These are phyloP conservation scores for Hydraecia micacea DNA, from an alignment of 2,888 invertebrate species.

Conservation along the genomic window DNA sequence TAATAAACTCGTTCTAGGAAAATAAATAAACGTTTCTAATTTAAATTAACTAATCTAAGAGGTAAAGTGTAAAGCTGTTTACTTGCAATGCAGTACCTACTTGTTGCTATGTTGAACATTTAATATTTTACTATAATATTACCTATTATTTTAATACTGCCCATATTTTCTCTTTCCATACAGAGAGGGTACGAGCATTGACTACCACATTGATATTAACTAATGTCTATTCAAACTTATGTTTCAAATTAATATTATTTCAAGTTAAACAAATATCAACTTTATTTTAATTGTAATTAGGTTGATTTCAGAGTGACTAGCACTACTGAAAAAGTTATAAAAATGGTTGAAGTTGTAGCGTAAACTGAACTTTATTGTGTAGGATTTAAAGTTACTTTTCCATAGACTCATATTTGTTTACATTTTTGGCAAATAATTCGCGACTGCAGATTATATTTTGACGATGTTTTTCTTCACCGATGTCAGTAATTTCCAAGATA, in stretches of 20 bases:
- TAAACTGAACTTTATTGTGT: no score
- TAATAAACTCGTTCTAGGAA: conserved; percentile 21
- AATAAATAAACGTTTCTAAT: conserved; percentile 29
- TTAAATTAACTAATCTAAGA: conserved; percentile 27
- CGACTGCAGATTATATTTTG: no score
- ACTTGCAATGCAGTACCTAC: conserved; percentile 2
- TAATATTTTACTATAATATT: not conserved
- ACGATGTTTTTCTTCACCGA: not conserved
- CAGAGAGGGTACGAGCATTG: not conserved
- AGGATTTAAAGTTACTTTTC: no score
- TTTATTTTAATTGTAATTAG: no score
- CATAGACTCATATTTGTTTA: no score
- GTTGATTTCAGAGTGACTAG: no score
- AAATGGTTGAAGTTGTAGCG: no score
- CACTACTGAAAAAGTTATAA: no score
- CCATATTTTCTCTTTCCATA: not conserved
- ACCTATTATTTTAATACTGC: not conserved
- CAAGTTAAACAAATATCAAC: no score
- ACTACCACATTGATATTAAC: not conserved
- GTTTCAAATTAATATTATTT: no score
- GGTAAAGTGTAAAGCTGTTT: conserved; percentile 30
- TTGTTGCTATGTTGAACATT: conserved; percentile 14
- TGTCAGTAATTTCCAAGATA: not conserved
- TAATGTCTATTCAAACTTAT: no score
- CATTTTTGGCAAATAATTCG: no score